Evolutionary conservation across 2,888 invertebrate species (phyloP), one percentile per base, ranked within the genome.

Genomic region (Drosophila prolongata): DNA sequence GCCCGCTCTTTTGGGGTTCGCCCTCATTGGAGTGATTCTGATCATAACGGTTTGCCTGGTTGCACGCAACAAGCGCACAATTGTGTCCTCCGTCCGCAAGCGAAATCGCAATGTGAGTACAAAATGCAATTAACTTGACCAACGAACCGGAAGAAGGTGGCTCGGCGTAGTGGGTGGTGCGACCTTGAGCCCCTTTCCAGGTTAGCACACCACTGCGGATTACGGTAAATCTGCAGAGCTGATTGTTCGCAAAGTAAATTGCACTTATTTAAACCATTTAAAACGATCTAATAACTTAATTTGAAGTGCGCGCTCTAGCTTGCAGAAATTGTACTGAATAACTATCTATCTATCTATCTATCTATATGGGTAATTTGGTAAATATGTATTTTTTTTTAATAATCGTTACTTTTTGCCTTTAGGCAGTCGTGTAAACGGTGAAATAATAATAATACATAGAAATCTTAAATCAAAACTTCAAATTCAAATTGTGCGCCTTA

Each of bases 1-100:
- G 77, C 94, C 94, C 62, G 92, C 92, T 14, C 89, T 93, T 49
- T 83, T 93, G 54, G 87, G 92, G 91, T 90, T 92, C 92, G 90
- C 93, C 92, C 78, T 94, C 92, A 73, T 94, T 93, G 68, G 92
- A 92, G 82, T 94, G 92, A 65, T 94, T 92, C 54, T 92, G 92
- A 79, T 93, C 91, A 73, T 92, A 67, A 91, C 94, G 55, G 91
- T 94, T 4, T 94, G 93, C 50, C 89, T 94, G 54, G 93, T 94
- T 11, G 93, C 94, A 72, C 93, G 93, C 79, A 92, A 92, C 71
- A 92, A 91, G 75, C 89, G 90, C 79, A 90, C 89, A 50, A 91
- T 91, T 76, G 90, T 91, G 30, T 90, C 91, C 67, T 91, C 91
- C 5, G 90, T 90, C 42, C 84, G 91, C 73, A 92, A 91, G 79